A percentile compares a stretch with the other conserved stretches of the same genome.
These are phyloP conservation scores for Lepidurus apus DNA, from an alignment of 1,140 invertebrate species.

Conservation along the genomic window DNA sequence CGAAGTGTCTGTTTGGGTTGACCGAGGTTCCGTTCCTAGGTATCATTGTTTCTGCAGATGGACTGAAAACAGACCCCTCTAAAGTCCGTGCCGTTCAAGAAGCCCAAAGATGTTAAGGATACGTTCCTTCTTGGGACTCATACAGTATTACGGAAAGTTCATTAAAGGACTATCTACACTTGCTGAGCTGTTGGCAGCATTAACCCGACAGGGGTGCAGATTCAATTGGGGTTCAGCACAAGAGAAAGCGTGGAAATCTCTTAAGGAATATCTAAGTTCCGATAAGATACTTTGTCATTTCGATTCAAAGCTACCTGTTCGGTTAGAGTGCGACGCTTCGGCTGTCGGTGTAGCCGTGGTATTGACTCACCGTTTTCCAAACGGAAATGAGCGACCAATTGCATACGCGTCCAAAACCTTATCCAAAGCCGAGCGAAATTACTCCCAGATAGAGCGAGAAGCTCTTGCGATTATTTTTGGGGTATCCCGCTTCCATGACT, in stretches of 20 bases:
- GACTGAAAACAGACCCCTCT: no score
- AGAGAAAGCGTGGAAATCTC: not conserved
- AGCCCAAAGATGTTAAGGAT: no score
- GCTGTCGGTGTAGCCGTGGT: slow-evolving; percentile 48
- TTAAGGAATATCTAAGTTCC: slow-evolving; percentile 9
- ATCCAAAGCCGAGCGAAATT: slow-evolving; percentile 21
- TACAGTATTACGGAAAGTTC: no score
- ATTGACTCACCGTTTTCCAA: slow-evolving; percentile 42
- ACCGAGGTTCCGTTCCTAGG: no score
- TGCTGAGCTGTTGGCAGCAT: not conserved
- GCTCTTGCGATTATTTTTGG: slow-evolving; percentile 28
- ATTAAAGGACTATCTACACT: no score
- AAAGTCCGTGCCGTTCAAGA: no score
- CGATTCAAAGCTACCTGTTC: slow-evolving; percentile 47
- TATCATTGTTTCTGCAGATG: no score
- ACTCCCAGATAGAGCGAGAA: slow-evolving; percentile 27
- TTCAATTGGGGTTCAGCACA: not conserved
- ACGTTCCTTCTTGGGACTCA: no score
- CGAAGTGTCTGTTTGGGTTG: no score
- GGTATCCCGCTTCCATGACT: slow-evolving; percentile 48
- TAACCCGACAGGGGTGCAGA: not conserved
- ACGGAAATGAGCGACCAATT: slow-evolving; percentile 47
- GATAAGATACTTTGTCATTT: slow-evolving; percentile 43
- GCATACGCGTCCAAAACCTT: slow-evolving; percentile 42
- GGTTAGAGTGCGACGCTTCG: slow-evolving; percentile 47